phyloP scores from a whole-genome alignment of 2,888 invertebrate genomes.

The Ceriagrion tenellum region DNA sequence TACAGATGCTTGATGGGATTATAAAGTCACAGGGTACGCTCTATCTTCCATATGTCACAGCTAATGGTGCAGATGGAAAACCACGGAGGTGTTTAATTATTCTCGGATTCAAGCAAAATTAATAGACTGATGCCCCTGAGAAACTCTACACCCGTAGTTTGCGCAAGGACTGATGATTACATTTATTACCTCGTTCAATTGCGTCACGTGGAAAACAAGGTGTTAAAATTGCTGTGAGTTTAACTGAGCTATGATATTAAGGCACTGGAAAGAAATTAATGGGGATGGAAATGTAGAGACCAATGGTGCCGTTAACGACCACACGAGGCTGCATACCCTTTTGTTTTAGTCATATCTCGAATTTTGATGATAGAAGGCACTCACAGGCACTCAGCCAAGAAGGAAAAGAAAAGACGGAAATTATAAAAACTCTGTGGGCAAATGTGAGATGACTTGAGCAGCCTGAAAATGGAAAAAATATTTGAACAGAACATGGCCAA shows the following conservation, averaged over 20 bases:
- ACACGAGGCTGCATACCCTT: not conserved
- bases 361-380: not conserved
- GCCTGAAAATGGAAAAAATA: not conserved
- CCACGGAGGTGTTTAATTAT: no score
- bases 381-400: not conserved
- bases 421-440: not conserved
- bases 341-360: not conserved
- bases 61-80: no score
- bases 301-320: not conserved
- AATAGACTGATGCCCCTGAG: no score
- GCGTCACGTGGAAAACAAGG: not conserved
- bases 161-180: not conserved
- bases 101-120: no score
- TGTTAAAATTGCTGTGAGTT: not conserved
- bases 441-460: not conserved
- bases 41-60: no score
- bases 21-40: no score
- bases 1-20: no score
- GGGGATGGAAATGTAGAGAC: not conserved
- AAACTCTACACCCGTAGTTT: no score
- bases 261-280: not conserved
- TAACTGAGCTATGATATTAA: not conserved
- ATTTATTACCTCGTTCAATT: not conserved
- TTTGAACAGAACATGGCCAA: not conserved
- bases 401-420: not conserved